A percentile compares a stretch with the other conserved stretches of the same genome.
These are phyloP conservation scores for Drosophila yakuba DNA, from an alignment of 1,140 invertebrate species.

Conservation along the genomic window DNA sequence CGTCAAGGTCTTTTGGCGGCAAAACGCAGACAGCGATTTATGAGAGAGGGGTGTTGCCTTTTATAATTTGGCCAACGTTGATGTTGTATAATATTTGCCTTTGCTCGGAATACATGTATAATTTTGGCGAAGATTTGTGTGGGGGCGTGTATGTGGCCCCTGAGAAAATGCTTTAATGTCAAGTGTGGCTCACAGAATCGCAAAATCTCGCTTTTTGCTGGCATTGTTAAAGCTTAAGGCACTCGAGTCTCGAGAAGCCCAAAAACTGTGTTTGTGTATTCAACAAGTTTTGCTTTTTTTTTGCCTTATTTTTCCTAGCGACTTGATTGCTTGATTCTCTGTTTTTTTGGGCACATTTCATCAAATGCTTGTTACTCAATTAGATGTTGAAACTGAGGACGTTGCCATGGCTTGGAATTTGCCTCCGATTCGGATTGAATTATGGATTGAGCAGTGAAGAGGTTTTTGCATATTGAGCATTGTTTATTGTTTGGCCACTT, in stretches of 20 bases:
- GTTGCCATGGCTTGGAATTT: constrained; percentile 32
- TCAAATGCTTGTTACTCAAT: constrained; percentile 47
- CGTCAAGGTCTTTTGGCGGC: constrained; percentile 55
- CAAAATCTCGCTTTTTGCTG: not conserved
- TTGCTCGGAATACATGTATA: constrained; percentile 45
- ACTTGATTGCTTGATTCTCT: constrained; percentile 49
- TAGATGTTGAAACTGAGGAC: constrained; percentile 46
- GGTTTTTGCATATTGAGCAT: constrained; percentile 7
- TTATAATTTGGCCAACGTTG: constrained; percentile 52
- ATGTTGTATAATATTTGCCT: constrained; percentile 53
- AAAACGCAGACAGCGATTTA: constrained; percentile 48
- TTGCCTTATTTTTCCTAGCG: not conserved
- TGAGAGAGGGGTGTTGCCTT: constrained; percentile 50
- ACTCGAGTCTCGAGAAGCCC: constrained; percentile 15
- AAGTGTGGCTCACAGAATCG: constrained; percentile 54
- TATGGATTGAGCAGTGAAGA: constrained; percentile 26
- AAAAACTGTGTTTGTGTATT: constrained; percentile 41
- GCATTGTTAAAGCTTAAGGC: constrained; percentile 26
- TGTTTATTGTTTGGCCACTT: constrained; percentile 29
- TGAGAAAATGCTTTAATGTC: constrained; percentile 57
- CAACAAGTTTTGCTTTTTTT: constrained; percentile 28
- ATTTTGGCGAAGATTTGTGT: constrained; percentile 47
- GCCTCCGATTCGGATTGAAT: constrained; percentile 10
- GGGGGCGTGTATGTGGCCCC: constrained; percentile 46
- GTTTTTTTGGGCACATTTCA: constrained; percentile 43